Base-by-base conservation (phyloP, 1,140 invertebrate genomes). In the Parapsyche elsis region DNA sequence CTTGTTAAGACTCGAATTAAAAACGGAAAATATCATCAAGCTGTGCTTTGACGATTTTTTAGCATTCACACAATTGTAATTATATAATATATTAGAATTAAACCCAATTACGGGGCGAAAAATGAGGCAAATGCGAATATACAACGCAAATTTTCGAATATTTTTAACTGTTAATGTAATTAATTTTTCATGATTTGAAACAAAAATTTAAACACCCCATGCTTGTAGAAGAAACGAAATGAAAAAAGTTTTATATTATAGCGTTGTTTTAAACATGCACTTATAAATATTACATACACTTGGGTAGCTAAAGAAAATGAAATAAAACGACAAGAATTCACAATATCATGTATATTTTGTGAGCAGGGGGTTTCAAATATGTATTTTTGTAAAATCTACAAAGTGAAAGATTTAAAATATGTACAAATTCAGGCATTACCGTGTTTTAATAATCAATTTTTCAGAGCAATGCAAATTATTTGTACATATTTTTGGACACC, bases 311-410 rank as follows among this genome's bases (percentile, higher is more conserved):
- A n/a, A n/a, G n/a, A n/a, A n/a, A 4, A 38, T 38, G 30, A 38
- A 38, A 38, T 38, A 38, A 38, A 38, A 38, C 30, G 7, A 38
- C 30, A 38, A 38, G 7, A 5, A 5, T 73, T 73, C 38, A 73
- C 46, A 53, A 24, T 23, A 75, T 75, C 10, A 24, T 75, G 45
- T 75, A 23, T 75, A 57, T 75, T 74, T 57, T 75, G 73, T 75
- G 73, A 75, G 73, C 73, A 75, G 24, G 73, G 67, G 71, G 67
- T 53, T 57, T 75, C 24, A 49, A 74, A 74, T 74, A 74, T 45
- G 71, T 71, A 71, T 46, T 74, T 49, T 73, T 73, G 71, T 73
- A 73, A 73, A 73, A 73, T 73, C 71, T 73, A 73, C 71, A 73
- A 23, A 73, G 44, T 73, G 71, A 38, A 73, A 73, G 71, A 73